Evolutionary conservation across 2,113 vertebrate genomes (phyloP), one percentile per base, ranked within the genome.

Genomic region (Pungitius pungitius): DNA sequence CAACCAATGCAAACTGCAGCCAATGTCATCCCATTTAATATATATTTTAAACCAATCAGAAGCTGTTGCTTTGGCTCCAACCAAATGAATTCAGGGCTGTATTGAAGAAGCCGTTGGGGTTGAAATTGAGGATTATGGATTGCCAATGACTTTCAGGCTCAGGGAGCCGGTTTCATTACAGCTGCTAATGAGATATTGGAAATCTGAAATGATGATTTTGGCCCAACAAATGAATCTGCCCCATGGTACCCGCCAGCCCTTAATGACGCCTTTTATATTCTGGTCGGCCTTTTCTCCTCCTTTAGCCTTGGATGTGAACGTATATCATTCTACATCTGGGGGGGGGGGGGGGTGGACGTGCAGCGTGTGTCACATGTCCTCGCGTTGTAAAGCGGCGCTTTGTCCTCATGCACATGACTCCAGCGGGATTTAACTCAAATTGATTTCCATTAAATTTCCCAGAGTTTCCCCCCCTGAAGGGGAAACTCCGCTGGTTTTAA

Each of bases 141-240:
- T 8, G 0, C 15, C 12, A 1, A 24, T 56, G 47, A 40, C 55
- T 76, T 73, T 59, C 57, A 47, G 67, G 58, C 52, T 69, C 45
- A 22, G 26, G 26, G 2, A 61, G 17, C 58, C 30, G 62, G 1
- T 77, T 87, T 80, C 58, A 78, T 75, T 67, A 49, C 17, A 37
- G 61, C 47, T 6, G 17, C 52, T 73, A 71, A 77, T 83, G 67
- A 83, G 45, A 71, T 18, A 60, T 51, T 69, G 26, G 54, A 68
- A 67, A 71, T 74, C 49, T 43, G 39, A 18, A 40, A 12, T 24
- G 10, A 43, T 70, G 60, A 56, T 61, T 70, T n/a, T 33, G 10
- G 27, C 56, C 12, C 65, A 72, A 56, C 75, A 45, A 75, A 69
- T 56, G 54, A 81, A 73, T 73, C 62, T 3, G 26, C 39, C 35